phyloP scores from a whole-genome alignment of 2,113 vertebrate genomes.

The Gallinago jamesoni region DNA sequence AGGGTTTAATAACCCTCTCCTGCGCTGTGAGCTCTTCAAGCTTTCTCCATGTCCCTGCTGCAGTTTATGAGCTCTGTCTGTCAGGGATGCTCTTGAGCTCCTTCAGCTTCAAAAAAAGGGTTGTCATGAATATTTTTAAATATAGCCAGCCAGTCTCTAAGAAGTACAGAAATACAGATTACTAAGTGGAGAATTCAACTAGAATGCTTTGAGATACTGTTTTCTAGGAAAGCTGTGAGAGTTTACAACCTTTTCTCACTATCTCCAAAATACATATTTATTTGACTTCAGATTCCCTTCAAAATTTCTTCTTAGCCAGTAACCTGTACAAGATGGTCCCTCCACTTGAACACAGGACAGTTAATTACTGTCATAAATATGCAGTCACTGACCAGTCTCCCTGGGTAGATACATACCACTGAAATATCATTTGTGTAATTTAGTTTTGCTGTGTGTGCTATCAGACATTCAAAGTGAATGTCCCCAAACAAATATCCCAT shows the following conservation, averaged over 20 bases:
- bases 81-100: neutral
- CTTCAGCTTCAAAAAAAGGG: neutral
- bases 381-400: neutral
- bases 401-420: neutral
- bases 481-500: neutral
- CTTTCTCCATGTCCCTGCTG: neutral
- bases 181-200: neutral
- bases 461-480: neutral
- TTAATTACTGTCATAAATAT: conserved; percentile 4
- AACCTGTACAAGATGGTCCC: neutral
- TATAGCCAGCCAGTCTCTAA: neutral
- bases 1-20: neutral
- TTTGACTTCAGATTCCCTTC: neutral
- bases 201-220: neutral
- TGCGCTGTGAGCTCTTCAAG: neutral
- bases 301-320: neutral
- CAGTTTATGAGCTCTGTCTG: neutral
- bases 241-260: neutral
- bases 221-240: neutral
- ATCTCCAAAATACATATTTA: neutral
- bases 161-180: neutral
- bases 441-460: neutral
- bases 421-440: neutral
- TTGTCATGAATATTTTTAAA: neutral
- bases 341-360: neutral